Evolutionary conservation across 1,140 invertebrate genomes (phyloP), one percentile per base, ranked within the genome.

Genomic region (Heliconius hermathena): DNA sequence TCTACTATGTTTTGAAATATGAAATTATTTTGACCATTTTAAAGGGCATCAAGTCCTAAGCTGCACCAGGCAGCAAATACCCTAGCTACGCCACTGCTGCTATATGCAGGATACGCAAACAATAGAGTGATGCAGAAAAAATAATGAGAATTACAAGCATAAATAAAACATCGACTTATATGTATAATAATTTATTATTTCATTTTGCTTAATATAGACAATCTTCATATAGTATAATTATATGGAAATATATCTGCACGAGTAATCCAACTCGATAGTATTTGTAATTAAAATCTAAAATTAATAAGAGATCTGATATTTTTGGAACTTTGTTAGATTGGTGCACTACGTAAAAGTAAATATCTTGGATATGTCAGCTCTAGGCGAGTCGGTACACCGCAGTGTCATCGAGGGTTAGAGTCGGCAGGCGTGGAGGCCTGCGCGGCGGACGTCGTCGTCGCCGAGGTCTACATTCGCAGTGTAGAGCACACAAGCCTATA

Each of bases 401-500:
- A 22, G 91, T 90, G 77, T 93, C 93, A 33, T 94, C 93, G 18
- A 91, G 89, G 13, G 91, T 89, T 0, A 93, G 81, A 0, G 92
- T 89, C 1, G 93, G 91, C 2, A 93, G 57, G 11, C 94, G 90
- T 8, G 93, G 91, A 1, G 93, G 90, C 16, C 92, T 83, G 70
- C 94, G 90, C 8, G 93, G 91, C 0, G 92, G 92, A n/a, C 94
- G 88, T 8, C 94, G 85, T 29, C 91, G 89, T 20, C 92, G 87
- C 11, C 92, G 82, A 5, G 93, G 90, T 73, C 96, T 94, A 91
- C 97, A 97, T 90, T 97, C 97, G 94, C 97, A 98, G 91, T 98
- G 97, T 95, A 98, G 96, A 52, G 97, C 97, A 94, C 97, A 98
- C 52, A 98, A 95, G 8, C 97, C 97, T 76, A 97, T 97, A 66